Evolutionary conservation across 2,888 invertebrate genomes (phyloP), one percentile per base, ranked within the genome.

Genomic region (Polydesmus complanatus): DNA sequence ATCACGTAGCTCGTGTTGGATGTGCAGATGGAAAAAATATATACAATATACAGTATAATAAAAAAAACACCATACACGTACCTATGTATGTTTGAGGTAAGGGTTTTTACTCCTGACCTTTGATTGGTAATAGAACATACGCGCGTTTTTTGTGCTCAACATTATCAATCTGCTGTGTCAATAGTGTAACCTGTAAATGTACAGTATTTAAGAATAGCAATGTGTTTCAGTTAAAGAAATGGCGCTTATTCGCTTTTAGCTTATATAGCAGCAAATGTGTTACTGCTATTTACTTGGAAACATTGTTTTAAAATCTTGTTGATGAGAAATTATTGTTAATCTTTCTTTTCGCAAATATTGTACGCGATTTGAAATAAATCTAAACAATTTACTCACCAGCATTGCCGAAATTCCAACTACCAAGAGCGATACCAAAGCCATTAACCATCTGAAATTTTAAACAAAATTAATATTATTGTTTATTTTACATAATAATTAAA

Each of bases 331-430:
- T n/a, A n/a, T n/a, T n/a, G n/a, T n/a, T n/a, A n/a, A n/a, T n/a
- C n/a, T n/a, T n/a, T n/a, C n/a, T n/a, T n/a, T n/a, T n/a, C n/a
- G n/a, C n/a, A n/a, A n/a, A n/a, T n/a, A n/a, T n/a, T n/a, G n/a
- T n/a, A n/a, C n/a, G n/a, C n/a, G n/a, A n/a, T n/a, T n/a, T n/a
- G n/a, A n/a, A n/a, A n/a, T n/a, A n/a, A n/a, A n/a, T n/a, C n/a
- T n/a, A n/a, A n/a, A n/a, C n/a, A n/a, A 22, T 27, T 5, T 48
- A 58, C 77, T 74, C 71, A 85, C 84, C 72, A 80, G 68, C 63
- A 83, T 74, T 25, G 82, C 78, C 54, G 84, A 82, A 18, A 81
- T 67, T 3, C 83, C 84, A 58, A 85, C 81, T 1, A 83, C 69
- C 2, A 83, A 67, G 72, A 86, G 76, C 0, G 84, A 82, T 8